phyloP scores from a whole-genome alignment of 92 coral and sea anemone genomes.

The Actinernus sp. region DNA sequence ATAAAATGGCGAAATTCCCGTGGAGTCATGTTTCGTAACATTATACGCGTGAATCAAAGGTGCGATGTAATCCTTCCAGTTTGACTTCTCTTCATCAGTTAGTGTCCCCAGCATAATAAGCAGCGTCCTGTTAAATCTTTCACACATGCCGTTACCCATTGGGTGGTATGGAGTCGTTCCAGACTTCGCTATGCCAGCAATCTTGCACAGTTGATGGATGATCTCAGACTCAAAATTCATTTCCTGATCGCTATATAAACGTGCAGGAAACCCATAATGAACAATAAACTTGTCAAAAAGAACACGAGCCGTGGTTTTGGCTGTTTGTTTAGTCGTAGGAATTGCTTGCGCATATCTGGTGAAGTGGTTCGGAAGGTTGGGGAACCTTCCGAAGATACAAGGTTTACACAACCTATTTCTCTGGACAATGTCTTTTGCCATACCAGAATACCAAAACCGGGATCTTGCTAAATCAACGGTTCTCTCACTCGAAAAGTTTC shows the following conservation, averaged over 20 bases:
- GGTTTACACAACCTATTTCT: background rate
- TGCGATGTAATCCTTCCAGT: conserved; percentile 47
- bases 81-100: no score
- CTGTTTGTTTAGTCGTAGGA: no score
- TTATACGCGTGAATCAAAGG: conserved; percentile 56
- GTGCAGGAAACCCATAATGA: background rate
- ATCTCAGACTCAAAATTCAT: conserved; percentile 9
- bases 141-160: no score
- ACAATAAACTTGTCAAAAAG: background rate
- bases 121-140: conserved; percentile 28
- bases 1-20: conserved; percentile 33
- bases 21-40: conserved; percentile 28
- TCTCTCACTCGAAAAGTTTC: no score
- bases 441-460: background rate
- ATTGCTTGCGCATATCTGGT: background rate
- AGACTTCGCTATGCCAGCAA: background rate
- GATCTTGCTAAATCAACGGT: no score
- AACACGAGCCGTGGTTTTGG: background rate
- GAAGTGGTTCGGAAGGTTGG: background rate
- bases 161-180: no score
- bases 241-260: conserved; percentile 4
- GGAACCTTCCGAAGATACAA: background rate
- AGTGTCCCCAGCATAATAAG: conserved; percentile 44
- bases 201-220: conserved; percentile 3
- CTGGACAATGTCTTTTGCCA: background rate